These are phyloP conservation scores for Mimachlamys varia DNA, from an alignment of 2,888 invertebrate species.

Conservation along the genomic window DNA sequence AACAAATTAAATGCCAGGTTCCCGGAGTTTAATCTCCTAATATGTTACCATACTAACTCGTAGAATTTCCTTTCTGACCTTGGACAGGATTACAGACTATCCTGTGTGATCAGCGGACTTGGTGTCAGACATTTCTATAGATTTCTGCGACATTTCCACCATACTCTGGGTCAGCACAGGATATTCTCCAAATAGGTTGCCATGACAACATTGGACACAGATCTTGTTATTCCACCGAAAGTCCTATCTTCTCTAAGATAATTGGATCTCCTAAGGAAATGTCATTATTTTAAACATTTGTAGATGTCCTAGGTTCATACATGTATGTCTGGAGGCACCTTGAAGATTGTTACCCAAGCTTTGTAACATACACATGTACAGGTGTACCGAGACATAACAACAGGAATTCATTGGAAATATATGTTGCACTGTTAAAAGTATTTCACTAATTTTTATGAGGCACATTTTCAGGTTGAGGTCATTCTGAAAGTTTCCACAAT, in stretches of 20 bases:
- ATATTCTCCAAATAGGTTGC: not conserved
- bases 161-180: not conserved
- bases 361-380: no score
- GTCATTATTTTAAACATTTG: not conserved
- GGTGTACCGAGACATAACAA: no score
- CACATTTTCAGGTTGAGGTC: no score
- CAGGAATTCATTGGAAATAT: no score
- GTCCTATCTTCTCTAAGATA: not conserved
- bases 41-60: not conserved
- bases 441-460: no score
- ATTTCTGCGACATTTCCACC: not conserved
- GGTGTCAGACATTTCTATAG: not conserved
- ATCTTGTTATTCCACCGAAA: not conserved
- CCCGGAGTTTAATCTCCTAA: not conserved
- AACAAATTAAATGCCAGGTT: not conserved
- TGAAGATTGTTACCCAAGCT: not conserved
- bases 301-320: not conserved
- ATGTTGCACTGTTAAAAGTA: no score
- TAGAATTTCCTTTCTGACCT: not conserved
- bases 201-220: conserved; percentile 21
- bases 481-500: no score
- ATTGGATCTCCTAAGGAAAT: conserved; percentile 11
- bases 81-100: not conserved
- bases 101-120: not conserved
- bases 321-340: not conserved